Evolutionary conservation across 2,797 vertebrate species (phyloP), one percentile per base, ranked within the genome.

Genomic region (Characodon lateralis): DNA sequence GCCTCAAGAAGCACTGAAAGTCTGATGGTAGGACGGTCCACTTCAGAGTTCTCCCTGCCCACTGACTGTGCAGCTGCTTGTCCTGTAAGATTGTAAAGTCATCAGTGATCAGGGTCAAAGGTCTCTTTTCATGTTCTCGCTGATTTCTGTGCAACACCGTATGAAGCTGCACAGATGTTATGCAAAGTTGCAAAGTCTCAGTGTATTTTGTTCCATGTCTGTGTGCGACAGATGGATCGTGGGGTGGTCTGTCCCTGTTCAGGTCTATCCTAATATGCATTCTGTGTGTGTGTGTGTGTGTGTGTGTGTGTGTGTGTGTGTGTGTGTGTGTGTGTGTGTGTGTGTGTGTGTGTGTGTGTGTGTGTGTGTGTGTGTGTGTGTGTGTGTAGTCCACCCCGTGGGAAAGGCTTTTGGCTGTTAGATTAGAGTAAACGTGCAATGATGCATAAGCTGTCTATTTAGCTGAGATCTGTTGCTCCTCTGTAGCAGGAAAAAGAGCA

Each of bases 321-420:
- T 71, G 53, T 77, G 18, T 73, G 58, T 76, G 73, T 70, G 43
- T 77, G 77, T 78, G 76, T 74, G 78, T 73, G 58, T 48, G 24
- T 14, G 43, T 10, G n/a, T 41, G 28, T 72, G 35, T 43, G 22
- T 48, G n/a, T 51, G 28, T 41, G 31, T 55, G 7, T 35, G 20
- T 39, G 31, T 73, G 39, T 73, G 24, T 74, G 41, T 74, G 56
- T 77, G 18, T 73, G 58, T 76, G 73, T 70, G 43, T 77, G 77
- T 78, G 76, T 75, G 78, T 72, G 58, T 46, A n/a, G 82, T 71
- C 70, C 83, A 82, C 86, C 91, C 85, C 88, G 88, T 94, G 94
- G 92, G 92, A 94, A 92, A 87, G 80, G 76, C 86, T 77, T 74
- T 82, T 87, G 86, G 82, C 84, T 85, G 87, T 83, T 86, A 84